Percentiles rank a stretch among this genome's conserved stretches.
Conservation (phyloP, 2,797 vertebrate genomes). For the Sebastes umbrosus region DNA sequence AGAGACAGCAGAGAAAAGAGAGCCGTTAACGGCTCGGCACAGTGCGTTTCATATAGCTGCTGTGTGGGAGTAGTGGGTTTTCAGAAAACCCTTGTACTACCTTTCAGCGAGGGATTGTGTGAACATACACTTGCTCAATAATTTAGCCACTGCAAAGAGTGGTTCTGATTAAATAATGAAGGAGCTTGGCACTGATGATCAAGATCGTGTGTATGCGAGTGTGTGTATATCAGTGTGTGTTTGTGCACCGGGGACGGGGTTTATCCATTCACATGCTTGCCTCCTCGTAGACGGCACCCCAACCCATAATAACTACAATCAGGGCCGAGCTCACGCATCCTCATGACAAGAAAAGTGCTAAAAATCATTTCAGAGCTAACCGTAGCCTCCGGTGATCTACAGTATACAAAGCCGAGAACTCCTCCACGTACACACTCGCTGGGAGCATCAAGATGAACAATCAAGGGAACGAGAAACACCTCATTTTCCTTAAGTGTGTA, state of each 20-base stretch:
- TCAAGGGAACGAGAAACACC: conserved; percentile 25
- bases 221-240: conserved; percentile 19
- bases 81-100: conserved; percentile 69
- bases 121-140: conserved; percentile 81
- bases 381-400: conserved; percentile 21
- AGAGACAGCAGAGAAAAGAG: conserved; percentile 7
- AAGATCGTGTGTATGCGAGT: conserved; percentile 30
- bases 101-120: conserved; percentile 77
- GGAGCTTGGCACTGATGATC: conserved; percentile 70
- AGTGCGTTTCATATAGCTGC: conserved; percentile 17
- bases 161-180: conserved; percentile 83
- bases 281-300: conserved; percentile 35
- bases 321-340: conserved; percentile 14
- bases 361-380: conserved; percentile 37
- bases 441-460: conserved; percentile 41
- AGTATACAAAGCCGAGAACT: conserved; percentile 10
- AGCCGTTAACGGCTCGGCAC: conserved; percentile 20
- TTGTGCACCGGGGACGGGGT: not conserved
- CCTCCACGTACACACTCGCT: not conserved
- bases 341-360: conserved; percentile 35
- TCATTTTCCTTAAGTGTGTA: conserved; percentile 17
- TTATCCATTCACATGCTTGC: conserved; percentile 32
- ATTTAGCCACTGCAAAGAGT: conserved; percentile 78
- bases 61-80: conserved; percentile 58
- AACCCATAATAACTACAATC: conserved; percentile 52